Evolutionary conservation across 2,113 vertebrate species (phyloP).

Genomic region (Onychorhynchus coronatus): DNA sequence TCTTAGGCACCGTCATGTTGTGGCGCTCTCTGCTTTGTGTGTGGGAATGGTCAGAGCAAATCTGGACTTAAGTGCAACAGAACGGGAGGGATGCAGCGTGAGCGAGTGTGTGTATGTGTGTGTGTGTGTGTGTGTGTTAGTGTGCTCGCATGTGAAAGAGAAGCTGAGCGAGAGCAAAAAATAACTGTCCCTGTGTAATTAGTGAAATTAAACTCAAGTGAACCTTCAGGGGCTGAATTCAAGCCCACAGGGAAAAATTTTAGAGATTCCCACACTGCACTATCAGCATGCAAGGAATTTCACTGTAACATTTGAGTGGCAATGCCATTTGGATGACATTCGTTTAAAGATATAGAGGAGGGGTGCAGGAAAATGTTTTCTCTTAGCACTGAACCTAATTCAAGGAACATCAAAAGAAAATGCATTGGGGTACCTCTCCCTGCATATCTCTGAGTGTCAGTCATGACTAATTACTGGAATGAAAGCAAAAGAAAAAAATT

Average conservation of each 20-base stretch:
- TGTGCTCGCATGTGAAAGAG: background rate
- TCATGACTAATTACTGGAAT: background rate
- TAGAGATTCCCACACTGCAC: background rate
- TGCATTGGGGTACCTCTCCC: background rate
- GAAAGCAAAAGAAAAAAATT: background rate
- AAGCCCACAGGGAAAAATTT: background rate
- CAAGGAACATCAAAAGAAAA: background rate
- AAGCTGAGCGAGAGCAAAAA: constrained; percentile 24
- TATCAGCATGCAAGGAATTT: background rate
- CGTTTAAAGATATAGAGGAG: background rate
- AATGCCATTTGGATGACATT: background rate
- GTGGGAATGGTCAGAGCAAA: background rate
- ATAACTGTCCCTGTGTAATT: constrained; percentile 1
- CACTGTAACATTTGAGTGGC: background rate
- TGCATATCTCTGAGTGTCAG: background rate
- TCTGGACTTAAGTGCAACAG: constrained; percentile 35
- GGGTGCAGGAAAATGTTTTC: background rate
- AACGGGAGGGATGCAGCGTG: background rate
- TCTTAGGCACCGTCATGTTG: background rate
- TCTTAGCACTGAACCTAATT: background rate
- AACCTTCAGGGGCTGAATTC: background rate
- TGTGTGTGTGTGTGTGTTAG: background rate
- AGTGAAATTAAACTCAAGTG: constrained; percentile 49
- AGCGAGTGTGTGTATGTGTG: background rate
- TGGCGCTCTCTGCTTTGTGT: background rate